Percentiles rank a stretch among this genome's conserved stretches.
Conservation (phyloP, 37 sponge, comb jelly and placozoan genomes). For the Halichondria panicea region DNA sequence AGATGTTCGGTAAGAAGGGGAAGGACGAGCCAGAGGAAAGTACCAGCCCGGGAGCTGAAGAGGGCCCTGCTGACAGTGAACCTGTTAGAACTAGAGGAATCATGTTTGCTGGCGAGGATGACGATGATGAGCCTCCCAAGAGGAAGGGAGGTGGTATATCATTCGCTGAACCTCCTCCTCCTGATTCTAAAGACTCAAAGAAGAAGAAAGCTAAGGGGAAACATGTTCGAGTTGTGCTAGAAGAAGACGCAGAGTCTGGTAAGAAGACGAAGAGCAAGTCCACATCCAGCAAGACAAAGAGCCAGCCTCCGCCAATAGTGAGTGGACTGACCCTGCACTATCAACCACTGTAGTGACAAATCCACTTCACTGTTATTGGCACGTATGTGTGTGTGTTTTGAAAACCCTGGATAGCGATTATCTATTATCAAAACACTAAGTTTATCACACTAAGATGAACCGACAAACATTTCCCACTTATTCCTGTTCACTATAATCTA, state of each 20-base stretch:
- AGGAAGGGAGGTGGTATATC: slow-evolving; percentile 15
- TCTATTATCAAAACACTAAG: too few species aligned
- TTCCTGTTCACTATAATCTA: too few species aligned
- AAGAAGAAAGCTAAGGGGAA: background rate
- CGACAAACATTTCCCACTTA: too few species aligned
- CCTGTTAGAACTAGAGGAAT: background rate
- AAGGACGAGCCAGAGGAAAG: background rate
- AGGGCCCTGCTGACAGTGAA: background rate
- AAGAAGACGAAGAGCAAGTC: slow-evolving; percentile 11
- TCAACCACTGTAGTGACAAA: too few species aligned
- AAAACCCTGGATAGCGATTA: too few species aligned
- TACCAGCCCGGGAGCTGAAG: background rate
- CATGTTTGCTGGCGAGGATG: slow-evolving; percentile 7
- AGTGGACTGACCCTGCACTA: too few species aligned
- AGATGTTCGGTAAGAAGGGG: slow-evolving; percentile 2
- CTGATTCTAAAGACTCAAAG: slow-evolving; percentile 2
- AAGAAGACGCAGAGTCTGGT: background rate
- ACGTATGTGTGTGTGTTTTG: too few species aligned
- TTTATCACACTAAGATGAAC: too few species aligned
- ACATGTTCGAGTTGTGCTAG: slow-evolving; percentile 25
- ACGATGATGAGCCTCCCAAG: background rate
- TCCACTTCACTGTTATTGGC: too few species aligned
- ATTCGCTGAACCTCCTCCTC: slow-evolving; percentile 22
- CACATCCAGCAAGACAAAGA: slow-evolving; percentile 10
- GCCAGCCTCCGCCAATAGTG: background rate